These are phyloP conservation scores for Amazona vittata DNA, from an alignment of 2,113 vertebrate genomes.

Conservation along the genomic window DNA sequence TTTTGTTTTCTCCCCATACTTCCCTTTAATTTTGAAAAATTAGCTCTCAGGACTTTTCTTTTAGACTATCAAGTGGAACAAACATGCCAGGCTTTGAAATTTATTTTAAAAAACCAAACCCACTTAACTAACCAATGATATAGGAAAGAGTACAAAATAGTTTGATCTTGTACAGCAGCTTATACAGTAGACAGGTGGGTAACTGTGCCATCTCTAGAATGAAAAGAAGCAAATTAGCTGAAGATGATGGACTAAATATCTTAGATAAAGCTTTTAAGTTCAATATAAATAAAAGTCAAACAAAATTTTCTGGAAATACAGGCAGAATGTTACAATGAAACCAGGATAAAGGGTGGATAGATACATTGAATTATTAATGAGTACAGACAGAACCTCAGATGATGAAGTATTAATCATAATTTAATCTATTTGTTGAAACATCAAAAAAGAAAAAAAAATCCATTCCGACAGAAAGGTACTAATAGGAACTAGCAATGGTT, in stretches of 20 bases:
- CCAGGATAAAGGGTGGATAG: background rate
- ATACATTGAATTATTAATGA: constrained; percentile 38
- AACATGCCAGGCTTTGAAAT: background rate
- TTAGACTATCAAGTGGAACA: background rate
- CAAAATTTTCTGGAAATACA: constrained; percentile 49
- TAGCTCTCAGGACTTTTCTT: background rate
- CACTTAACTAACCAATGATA: background rate
- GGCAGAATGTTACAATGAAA: constrained; percentile 33
- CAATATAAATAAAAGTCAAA: background rate
- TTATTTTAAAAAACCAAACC: background rate
- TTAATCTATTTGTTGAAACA: constrained; percentile 52
- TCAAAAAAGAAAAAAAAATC: background rate
- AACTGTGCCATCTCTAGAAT: background rate
- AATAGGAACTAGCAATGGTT: constrained; percentile 34
- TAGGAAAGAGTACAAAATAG: background rate
- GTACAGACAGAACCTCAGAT: constrained; percentile 43
- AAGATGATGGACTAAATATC: background rate
- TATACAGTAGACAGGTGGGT: background rate
- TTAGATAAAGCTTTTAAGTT: background rate
- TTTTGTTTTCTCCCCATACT: background rate
- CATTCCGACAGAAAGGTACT: background rate
- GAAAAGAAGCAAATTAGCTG: background rate
- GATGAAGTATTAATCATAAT: constrained; percentile 67
- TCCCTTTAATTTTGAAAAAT: background rate
- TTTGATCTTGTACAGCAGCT: background rate